phyloP scores from a whole-genome alignment of 1,140 invertebrate species.

The Neodiprion virginianus region DNA sequence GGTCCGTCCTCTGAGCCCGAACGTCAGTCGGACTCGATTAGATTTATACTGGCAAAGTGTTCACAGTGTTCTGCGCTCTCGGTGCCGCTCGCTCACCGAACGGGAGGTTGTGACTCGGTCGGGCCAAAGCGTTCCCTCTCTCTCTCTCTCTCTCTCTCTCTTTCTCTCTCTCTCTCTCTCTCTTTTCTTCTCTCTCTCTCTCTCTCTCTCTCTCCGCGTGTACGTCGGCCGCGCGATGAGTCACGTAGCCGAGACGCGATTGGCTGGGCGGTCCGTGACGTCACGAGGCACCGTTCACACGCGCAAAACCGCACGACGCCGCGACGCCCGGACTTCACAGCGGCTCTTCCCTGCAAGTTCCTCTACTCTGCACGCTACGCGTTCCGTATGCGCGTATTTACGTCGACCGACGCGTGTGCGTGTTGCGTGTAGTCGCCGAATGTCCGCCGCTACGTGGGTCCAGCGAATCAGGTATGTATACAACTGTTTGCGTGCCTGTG shows the following conservation, averaged over 20 bases:
- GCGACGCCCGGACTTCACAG: no score
- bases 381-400: neutral
- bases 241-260: neutral
- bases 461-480: neutral
- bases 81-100: neutral
- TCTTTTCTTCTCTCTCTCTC: slow-evolving; percentile 7
- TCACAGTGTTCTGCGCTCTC: neutral
- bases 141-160: slow-evolving; percentile 11
- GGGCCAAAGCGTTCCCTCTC: neutral
- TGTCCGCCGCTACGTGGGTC: neutral
- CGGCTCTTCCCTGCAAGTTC: no score
- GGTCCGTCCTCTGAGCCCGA: slow-evolving; percentile 42
- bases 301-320: neutral
- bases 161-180: slow-evolving; percentile 2
- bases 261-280: neutral
- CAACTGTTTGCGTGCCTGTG: neutral
- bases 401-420: neutral
- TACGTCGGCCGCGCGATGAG: neutral
- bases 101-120: neutral
- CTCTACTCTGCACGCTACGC: no score
- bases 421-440: neutral
- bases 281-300: slow-evolving; percentile 6
- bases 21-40: slow-evolving; percentile 11
- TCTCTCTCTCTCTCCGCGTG: slow-evolving; percentile 1
- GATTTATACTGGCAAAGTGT: neutral